Base-by-base conservation (phyloP, 23 tunicate species). In the Halocynthia roretzi region DNA sequence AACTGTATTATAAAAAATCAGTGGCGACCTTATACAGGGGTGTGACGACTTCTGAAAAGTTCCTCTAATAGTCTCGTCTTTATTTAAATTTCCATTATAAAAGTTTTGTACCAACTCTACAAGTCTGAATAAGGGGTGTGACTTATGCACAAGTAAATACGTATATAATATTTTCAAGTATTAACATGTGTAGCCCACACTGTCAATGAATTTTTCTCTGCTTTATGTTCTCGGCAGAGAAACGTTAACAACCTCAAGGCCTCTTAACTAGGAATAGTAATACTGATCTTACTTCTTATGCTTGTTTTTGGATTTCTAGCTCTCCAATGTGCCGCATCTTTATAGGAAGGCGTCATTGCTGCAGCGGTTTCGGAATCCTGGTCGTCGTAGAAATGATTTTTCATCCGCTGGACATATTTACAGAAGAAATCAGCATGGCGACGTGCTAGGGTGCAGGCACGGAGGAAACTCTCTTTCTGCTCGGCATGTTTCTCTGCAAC, bases 401-500 rank as follows among this genome's bases (percentile, higher is more conserved):
- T 74, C 80, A 78, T 79, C 31, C 87, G 87, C 51, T 83, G 72
- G 18, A 85, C 81, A 49, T 72, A 72, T 68, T 92, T 92, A 8
- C 60, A 69, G 51, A 92, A 86, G 44, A 87, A 84, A 52, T 72
- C 83, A 8, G 85, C 81, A 5, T 87, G 80, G 61, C 84, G 77
- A 10, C 98, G 82, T 8, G 83, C 98, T 50, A 86, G 75, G 12
- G 92, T 92, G 79, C 98, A 92, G 23, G 92, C 86, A 62, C 82
- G 90, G 52, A 92, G 84, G 61, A 92, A 92, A 11, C 77, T 76
- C 9, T 76, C 86, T 56, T 92, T 92, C 57, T 92, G 91, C 20
- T 86, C 92, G 52, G 74, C 78, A 77, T 92, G 98, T 62, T 83
- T 86, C 7, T 83, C 98, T 92, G 85, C 18, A 21, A n/a, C n/a